Conservation (phyloP, 1,140 invertebrate genomes). For the Rhyzopertha dominica region DNA sequence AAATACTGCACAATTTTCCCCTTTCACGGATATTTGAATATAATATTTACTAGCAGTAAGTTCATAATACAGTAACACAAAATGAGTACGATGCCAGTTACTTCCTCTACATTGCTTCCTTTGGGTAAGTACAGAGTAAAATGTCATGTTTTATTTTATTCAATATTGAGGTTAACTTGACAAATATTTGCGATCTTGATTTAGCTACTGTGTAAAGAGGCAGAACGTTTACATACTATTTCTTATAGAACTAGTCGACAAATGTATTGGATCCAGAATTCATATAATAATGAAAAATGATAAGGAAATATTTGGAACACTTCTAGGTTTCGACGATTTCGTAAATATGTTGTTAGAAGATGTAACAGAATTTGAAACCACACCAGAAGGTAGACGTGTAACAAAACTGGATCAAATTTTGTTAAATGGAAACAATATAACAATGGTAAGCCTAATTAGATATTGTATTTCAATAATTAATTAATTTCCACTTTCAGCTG, state of each 20-base stretch:
- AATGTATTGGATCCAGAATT: slow-evolving; percentile 98
- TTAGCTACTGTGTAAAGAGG: too few species aligned
- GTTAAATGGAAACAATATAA: slow-evolving; percentile 98
- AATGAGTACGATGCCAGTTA: slow-evolving; percentile 40
- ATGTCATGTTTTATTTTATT: too few species aligned
- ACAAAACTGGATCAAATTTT: slow-evolving; percentile 98
- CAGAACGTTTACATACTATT: too few species aligned
- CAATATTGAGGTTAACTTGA: too few species aligned
- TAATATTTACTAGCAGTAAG: too few species aligned
- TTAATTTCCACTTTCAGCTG: slow-evolving; percentile 50
- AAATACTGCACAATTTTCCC: too few species aligned
- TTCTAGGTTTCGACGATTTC: slow-evolving; percentile 98
- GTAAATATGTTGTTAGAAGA: slow-evolving; percentile 96
- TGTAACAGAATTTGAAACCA: slow-evolving; percentile 92
- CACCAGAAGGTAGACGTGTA: slow-evolving; percentile 91
- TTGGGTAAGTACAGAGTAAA: slow-evolving; percentile 29
- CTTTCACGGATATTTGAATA: too few species aligned
- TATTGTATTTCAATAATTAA: slow-evolving; percentile 15
- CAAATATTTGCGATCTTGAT: too few species aligned
- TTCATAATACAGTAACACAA: too few species aligned
- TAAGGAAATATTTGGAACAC: slow-evolving; percentile 97
- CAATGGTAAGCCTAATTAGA: slow-evolving; percentile 68
- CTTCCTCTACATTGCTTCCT: slow-evolving; percentile 40
- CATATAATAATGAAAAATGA: slow-evolving; percentile 99
- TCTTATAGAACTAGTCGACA: slow-evolving; percentile 91